phyloP scores from a whole-genome alignment of 2,888 invertebrate genomes.

The Copidosoma aretas region DNA sequence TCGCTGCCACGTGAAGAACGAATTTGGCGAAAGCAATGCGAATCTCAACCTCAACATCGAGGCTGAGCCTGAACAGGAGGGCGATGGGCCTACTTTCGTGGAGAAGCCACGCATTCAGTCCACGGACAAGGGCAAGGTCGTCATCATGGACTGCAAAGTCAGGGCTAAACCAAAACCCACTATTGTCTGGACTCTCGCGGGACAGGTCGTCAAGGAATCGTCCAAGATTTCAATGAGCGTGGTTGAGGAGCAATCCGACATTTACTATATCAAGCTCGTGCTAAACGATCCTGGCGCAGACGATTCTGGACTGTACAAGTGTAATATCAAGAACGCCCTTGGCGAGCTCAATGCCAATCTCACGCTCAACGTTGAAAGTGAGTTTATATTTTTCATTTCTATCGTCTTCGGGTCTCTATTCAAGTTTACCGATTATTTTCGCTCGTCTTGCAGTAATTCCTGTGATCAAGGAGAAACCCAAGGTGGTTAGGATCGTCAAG shows the following conservation, averaged over 20 bases:
- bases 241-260: slow-evolving; percentile 74
- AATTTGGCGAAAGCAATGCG: slow-evolving; percentile 95
- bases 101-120: slow-evolving; percentile 89
- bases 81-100: slow-evolving; percentile 92
- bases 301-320: slow-evolving; percentile 97
- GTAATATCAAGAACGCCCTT: slow-evolving; percentile 93
- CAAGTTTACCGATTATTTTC: neutral
- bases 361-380: slow-evolving; percentile 97
- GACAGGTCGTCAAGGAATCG: slow-evolving; percentile 79
- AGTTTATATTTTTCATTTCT: too few species aligned
- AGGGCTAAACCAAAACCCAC: slow-evolving; percentile 82
- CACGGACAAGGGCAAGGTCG: slow-evolving; percentile 81
- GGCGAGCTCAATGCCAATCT: slow-evolving; percentile 98
- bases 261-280: slow-evolving; percentile 87
- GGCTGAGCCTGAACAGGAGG: slow-evolving; percentile 92
- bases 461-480: slow-evolving; percentile 91
- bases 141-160: slow-evolving; percentile 87
- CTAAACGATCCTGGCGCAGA: slow-evolving; percentile 89
- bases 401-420: too few species aligned
- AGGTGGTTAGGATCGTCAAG: slow-evolving; percentile 88
- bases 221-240: slow-evolving; percentile 81
- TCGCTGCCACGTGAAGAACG: slow-evolving; percentile 93
- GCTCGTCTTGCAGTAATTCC: slow-evolving; percentile 76
- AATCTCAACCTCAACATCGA: slow-evolving; percentile 96
- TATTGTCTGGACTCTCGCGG: slow-evolving; percentile 84